These are phyloP conservation scores for Nasonia vitripennis DNA, from an alignment of 1,140 invertebrate species.

Conservation along the genomic window DNA sequence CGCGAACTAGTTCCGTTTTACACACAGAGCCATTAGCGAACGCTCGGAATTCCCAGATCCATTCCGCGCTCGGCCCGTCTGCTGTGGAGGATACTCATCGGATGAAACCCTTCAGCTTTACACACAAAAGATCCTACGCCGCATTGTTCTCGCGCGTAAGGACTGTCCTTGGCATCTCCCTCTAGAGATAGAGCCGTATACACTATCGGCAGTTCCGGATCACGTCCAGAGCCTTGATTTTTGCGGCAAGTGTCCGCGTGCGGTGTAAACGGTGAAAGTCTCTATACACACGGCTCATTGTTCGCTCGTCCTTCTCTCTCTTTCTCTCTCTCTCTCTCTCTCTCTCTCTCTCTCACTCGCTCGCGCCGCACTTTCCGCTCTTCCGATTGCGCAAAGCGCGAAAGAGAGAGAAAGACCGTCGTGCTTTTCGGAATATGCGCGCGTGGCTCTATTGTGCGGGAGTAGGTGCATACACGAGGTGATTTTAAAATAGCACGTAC, in stretches of 20 bases:
- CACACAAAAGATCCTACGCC: background rate
- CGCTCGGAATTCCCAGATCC: background rate
- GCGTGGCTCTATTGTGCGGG: background rate
- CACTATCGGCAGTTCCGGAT: constrained; percentile 1
- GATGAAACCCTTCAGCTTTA: background rate
- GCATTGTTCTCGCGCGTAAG: background rate
- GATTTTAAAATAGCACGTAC: background rate
- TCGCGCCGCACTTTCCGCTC: constrained; percentile 55
- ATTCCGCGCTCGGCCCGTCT: no score
- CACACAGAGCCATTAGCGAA: background rate
- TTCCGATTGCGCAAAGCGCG: constrained; percentile 63
- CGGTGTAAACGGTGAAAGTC: constrained; percentile 67
- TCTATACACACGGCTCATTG: constrained; percentile 61
- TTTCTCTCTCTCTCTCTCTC: no score
- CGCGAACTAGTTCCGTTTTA: background rate
- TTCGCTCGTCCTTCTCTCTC: constrained; percentile 65
- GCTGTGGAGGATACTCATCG: background rate
- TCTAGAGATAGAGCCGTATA: background rate
- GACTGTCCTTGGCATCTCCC: background rate
- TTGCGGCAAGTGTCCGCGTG: background rate
- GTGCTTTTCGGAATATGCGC: no score
- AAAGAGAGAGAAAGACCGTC: background rate
- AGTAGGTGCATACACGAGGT: background rate
- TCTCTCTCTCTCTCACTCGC: constrained; percentile 55
- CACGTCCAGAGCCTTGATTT: constrained; percentile 12